Base-by-base conservation (phyloP, 2,113 vertebrate species). In the Sardina pilchardus region DNA sequence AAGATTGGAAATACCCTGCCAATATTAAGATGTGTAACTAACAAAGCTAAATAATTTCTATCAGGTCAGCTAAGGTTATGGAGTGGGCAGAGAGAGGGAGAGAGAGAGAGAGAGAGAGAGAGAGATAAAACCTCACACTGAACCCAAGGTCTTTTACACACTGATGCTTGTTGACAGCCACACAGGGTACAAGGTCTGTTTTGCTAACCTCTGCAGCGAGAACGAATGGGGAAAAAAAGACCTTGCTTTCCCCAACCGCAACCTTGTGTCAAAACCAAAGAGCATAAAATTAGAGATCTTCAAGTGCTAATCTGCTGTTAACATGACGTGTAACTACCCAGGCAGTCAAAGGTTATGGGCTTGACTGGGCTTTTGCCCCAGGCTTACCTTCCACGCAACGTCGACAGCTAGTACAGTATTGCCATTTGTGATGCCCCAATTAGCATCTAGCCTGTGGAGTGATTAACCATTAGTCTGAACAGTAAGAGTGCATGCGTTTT, bases 121-220 rank as follows among this genome's bases (percentile, higher is more conserved):
- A 24, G 19, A 21, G 19, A 56, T 3, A 56, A 6, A 34, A 78
- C 71, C 71, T 78, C 71, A 78, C 30, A 16, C 71, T 78, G 71
- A 78, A 34, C 12, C 12, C 71, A 36, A 78, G 71, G 30, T 19
- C 71, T 34, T 78, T 3, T 12, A 39, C 30, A 78, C 14, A 36
- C 34, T 78, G 71, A 78, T 78, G 71, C 71, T 36, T 78, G 71
- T 34, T 78, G 71, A 78, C 71, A 78, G 71, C 12, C 71, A 39
- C 30, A 78, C 71, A 34, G 71, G 30, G 10, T 4, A 10, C 30
- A 78, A 78, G 71, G 26, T 5, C 71, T 78, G 71, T 78, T 36
- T 36, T 36, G 71, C 71, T 78, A 78, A 78, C 30, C 71, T 78
- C 71, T 36, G 71, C 30, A 36, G 34, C 4, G 71, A 34, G 30